These are phyloP conservation scores for Xenopus petersii DNA, from an alignment of 2,797 vertebrate species.

Conservation along the genomic window DNA sequence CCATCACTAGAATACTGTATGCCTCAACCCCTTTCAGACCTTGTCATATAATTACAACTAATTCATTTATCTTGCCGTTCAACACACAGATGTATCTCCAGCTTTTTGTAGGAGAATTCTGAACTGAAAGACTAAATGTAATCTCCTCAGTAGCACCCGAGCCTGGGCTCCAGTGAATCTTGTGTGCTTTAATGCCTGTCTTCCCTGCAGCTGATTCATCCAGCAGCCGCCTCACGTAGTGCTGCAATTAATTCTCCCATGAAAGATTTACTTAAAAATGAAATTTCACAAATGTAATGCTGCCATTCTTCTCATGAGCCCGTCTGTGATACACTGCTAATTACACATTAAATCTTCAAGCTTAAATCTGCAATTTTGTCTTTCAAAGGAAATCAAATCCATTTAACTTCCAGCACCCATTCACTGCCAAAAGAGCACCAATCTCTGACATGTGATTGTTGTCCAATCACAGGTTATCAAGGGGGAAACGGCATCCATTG, in stretches of 20 bases:
- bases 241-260: constrained; percentile 74
- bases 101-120: not conserved
- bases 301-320: constrained; percentile 78
- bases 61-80: not conserved
- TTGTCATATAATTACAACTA: not conserved
- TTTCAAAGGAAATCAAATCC: constrained; percentile 45
- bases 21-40: not conserved
- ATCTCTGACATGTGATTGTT: no score
- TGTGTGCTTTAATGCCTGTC: constrained; percentile 17
- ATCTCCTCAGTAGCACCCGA: constrained; percentile 6
- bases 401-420: constrained; percentile 42
- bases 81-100: not conserved
- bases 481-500: no score
- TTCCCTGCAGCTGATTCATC: constrained; percentile 60
- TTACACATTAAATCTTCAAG: constrained; percentile 77
- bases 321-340: constrained; percentile 79
- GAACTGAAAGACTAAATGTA: not conserved
- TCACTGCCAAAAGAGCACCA: constrained; percentile 17
- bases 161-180: constrained; percentile 11
- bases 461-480: no score
- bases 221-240: constrained; percentile 68
- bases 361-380: constrained; percentile 58
- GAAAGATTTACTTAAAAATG: constrained; percentile 81
- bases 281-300: constrained; percentile 79
- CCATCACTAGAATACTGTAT: no score